Evolutionary conservation across 2,113 vertebrate genomes (phyloP).

Genomic region (Laterallus jamaicensis): DNA sequence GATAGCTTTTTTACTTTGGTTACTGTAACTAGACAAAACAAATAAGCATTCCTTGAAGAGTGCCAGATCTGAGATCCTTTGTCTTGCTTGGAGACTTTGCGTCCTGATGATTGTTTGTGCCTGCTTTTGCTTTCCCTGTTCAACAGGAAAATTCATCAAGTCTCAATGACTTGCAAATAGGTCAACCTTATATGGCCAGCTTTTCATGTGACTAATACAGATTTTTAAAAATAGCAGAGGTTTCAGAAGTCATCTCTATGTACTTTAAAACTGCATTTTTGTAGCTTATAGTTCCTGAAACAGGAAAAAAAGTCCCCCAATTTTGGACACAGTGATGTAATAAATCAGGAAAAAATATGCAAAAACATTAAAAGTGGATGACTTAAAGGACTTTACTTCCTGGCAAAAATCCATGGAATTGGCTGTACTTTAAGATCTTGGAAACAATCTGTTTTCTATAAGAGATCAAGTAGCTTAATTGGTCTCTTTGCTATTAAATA

Average conservation of each 20-base stretch:
- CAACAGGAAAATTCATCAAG: neutral
- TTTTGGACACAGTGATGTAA: neutral
- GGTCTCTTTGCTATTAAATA: neutral
- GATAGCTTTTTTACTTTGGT: neutral
- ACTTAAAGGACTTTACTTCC: neutral
- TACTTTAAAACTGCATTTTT: neutral
- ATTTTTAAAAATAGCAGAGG: neutral
- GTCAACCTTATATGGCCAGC: accelerated
- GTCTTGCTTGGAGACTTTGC: neutral
- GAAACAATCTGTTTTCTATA: neutral
- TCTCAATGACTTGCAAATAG: neutral
- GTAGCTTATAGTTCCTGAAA: neutral
- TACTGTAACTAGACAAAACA: neutral
- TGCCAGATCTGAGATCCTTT: neutral
- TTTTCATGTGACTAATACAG: neutral
- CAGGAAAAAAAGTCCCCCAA: accelerated
- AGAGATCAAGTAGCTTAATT: neutral
- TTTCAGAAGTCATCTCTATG: neutral
- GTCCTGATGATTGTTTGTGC: neutral
- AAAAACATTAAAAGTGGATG: neutral
- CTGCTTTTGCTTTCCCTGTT: accelerated
- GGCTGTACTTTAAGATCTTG: neutral
- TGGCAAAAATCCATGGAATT: neutral
- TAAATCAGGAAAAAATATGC: neutral
- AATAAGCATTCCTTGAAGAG: neutral